Conservation (phyloP, 2,797 vertebrate genomes). For the Galago senegalensis region DNA sequence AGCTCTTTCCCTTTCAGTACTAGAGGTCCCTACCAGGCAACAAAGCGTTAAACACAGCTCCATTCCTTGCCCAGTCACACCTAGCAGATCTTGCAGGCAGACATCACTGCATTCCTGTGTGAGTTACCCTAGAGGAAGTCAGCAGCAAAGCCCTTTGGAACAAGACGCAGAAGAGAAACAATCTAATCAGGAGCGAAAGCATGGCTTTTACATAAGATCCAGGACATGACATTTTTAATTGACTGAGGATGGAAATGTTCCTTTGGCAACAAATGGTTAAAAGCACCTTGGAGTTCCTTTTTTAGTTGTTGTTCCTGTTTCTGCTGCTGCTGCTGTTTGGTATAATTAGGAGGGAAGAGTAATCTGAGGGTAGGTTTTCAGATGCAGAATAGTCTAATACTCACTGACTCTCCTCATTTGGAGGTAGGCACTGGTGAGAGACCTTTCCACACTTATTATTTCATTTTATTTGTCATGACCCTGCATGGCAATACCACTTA, state of each 20-base stretch:
- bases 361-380: constrained; percentile 29
- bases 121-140: not conserved
- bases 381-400: not conserved
- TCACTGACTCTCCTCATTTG: not conserved
- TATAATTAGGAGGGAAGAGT: constrained; percentile 49
- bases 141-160: not conserved
- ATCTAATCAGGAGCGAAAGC: not conserved
- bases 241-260: not conserved
- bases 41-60: not conserved
- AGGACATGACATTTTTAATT: not conserved
- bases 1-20: not conserved
- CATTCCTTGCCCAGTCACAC: not conserved
- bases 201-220: not conserved
- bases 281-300: not conserved
- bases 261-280: not conserved
- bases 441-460: not conserved
- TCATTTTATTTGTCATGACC: not conserved
- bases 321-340: not conserved
- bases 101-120: not conserved
- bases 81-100: not conserved
- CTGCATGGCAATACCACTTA: not conserved
- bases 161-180: not conserved
- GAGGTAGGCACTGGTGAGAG: not conserved
- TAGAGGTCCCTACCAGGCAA: not conserved
- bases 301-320: not conserved